Percentiles rank a stretch among this genome's conserved stretches.
These are phyloP conservation scores for Drosophila sproati DNA, from an alignment of 1,140 invertebrate genomes.

Conservation along the genomic window DNA sequence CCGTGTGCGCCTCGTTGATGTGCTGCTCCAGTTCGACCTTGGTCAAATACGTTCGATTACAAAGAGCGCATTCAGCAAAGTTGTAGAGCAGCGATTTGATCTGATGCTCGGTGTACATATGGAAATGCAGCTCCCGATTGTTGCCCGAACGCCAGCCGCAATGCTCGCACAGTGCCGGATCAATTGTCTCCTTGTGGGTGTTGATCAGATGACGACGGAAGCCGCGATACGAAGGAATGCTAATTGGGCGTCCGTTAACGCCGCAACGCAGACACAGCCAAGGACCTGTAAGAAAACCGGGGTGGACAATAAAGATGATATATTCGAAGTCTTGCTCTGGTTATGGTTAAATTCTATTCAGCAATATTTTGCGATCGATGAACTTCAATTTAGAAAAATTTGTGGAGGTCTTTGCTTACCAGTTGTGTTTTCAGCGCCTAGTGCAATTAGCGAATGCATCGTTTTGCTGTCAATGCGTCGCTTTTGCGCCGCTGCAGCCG, in stretches of 20 bases:
- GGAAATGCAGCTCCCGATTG: constrained; percentile 91
- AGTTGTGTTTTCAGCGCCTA: constrained; percentile 86
- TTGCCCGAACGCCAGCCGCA: constrained; percentile 92
- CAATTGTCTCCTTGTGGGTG: constrained; percentile 92
- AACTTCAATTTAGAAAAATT: neutral
- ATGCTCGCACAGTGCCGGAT: constrained; percentile 92
- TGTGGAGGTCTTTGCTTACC: constrained; percentile 33
- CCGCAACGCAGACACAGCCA: constrained; percentile 89
- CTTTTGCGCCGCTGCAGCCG: constrained; percentile 76
- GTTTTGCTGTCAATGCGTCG: constrained; percentile 84
- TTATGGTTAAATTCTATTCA: no score
- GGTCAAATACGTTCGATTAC: constrained; percentile 90
- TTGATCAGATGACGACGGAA: constrained; percentile 93
- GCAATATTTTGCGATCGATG: no score
- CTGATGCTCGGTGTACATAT: constrained; percentile 92
- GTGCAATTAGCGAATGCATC: constrained; percentile 84
- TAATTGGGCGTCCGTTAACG: constrained; percentile 87
- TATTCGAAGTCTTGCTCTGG: no score
- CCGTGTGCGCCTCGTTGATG: constrained; percentile 81
- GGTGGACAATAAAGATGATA: neutral
- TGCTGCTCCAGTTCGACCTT: constrained; percentile 86
- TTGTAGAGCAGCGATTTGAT: constrained; percentile 88
- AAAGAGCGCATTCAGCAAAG: constrained; percentile 91
- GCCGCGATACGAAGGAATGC: constrained; percentile 91
- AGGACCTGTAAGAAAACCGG: constrained; percentile 84